These are phyloP conservation scores for Glossosoma conforme DNA, from an alignment of 1,140 invertebrate genomes.

Conservation along the genomic window DNA sequence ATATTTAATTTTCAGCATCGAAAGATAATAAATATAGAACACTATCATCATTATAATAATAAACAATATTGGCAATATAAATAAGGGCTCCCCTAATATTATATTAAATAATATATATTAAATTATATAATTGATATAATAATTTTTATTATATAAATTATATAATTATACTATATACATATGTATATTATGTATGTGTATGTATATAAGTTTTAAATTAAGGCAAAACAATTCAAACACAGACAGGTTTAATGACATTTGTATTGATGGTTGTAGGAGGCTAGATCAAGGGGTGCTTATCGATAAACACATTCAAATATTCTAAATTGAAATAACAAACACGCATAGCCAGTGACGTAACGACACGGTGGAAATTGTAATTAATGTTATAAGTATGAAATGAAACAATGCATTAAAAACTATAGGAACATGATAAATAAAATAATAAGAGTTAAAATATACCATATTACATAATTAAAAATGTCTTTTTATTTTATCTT, in stretches of 20 bases:
- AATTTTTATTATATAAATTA: too few relatives aligned
- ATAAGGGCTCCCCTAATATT: too few relatives aligned
- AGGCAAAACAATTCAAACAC: slow-evolving; percentile 27
- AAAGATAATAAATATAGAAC: too few relatives aligned
- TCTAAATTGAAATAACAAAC: slow-evolving; percentile 30
- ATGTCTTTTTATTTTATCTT: background rate
- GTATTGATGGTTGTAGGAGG: slow-evolving; percentile 21
- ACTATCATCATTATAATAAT: too few relatives aligned
- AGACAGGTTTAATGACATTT: slow-evolving; percentile 27
- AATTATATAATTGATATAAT: too few relatives aligned
- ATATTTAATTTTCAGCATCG: too few relatives aligned
- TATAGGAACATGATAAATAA: slow-evolving; percentile 31
- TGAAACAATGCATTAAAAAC: slow-evolving; percentile 31
- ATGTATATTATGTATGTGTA: too few relatives aligned
- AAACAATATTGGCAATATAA: too few relatives aligned
- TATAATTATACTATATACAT: too few relatives aligned
- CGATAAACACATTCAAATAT: slow-evolving; percentile 28
- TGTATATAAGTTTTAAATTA: slow-evolving; percentile 2
- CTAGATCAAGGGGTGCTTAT: slow-evolving; percentile 28
- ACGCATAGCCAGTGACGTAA: slow-evolving; percentile 29
- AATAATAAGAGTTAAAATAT: slow-evolving; percentile 32
- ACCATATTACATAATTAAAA: slow-evolving; percentile 30
- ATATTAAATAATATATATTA: too few relatives aligned
- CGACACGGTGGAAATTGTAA: slow-evolving; percentile 29
- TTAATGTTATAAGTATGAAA: slow-evolving; percentile 29